Conservation (phyloP, 2,888 invertebrate species). For the Willowsia nigromaculata region DNA sequence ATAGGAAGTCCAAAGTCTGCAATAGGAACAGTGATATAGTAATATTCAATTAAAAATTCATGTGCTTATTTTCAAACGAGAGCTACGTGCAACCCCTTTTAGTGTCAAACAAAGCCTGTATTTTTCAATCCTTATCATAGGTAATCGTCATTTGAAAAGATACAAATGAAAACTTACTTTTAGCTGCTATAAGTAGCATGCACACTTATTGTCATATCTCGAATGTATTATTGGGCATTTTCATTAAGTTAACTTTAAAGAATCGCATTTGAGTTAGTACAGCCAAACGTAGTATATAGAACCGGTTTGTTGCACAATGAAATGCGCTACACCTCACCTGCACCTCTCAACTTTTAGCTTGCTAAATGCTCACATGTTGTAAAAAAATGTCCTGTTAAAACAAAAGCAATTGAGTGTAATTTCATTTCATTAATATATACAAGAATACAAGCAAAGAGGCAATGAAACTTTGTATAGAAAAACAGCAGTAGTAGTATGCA, state of each 20-base stretch:
- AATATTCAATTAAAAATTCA: background rate
- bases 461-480: background rate
- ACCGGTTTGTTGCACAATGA: conserved; percentile 58
- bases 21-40: background rate
- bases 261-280: background rate
- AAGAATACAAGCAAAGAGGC: background rate
- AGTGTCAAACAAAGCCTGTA: background rate
- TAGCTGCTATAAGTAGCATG: background rate
- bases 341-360: background rate
- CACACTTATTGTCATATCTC: background rate
- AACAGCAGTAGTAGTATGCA: no score
- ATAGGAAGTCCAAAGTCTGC: background rate
- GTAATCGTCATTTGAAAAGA: background rate
- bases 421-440: background rate
- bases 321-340: background rate
- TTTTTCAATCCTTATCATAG: background rate
- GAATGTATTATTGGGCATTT: background rate
- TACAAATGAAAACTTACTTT: background rate
- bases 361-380: background rate
- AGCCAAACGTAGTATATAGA: background rate
- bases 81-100: background rate
- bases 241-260: background rate
- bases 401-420: background rate
- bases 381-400: background rate
- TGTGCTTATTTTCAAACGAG: background rate